Evolutionary conservation across 2,113 vertebrate genomes (phyloP).

Genomic region (Microcebus murinus): DNA sequence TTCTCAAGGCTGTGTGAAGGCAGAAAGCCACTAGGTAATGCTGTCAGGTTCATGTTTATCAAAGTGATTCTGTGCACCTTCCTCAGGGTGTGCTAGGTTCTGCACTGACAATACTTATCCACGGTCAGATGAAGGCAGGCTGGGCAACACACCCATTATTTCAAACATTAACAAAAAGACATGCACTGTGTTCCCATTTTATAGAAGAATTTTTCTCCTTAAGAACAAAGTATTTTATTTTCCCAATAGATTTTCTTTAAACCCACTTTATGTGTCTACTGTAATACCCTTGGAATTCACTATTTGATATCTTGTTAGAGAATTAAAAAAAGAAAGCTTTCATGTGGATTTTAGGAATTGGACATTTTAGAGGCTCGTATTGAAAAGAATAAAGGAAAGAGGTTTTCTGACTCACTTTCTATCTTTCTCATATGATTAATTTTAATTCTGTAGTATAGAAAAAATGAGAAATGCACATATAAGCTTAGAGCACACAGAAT

Average conservation of each 20-base stretch:
- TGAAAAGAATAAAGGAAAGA: background rate
- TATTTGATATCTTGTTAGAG: background rate
- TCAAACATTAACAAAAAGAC: background rate
- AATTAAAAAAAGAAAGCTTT: slow-evolving; percentile 6
- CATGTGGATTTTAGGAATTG: slow-evolving; percentile 15
- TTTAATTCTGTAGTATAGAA: slow-evolving; percentile 36
- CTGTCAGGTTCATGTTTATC: background rate
- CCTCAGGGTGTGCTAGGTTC: background rate
- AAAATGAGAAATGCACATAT: background rate
- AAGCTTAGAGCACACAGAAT: background rate
- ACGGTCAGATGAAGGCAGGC: rapidly evolving
- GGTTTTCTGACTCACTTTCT: background rate
- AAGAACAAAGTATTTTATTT: background rate
- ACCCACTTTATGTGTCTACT: background rate
- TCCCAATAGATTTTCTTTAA: slow-evolving; percentile 12
- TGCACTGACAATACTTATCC: background rate
- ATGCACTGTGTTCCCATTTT: background rate
- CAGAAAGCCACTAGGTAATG: background rate
- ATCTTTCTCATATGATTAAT: slow-evolving; percentile 5
- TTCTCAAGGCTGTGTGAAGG: background rate
- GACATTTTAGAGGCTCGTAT: background rate
- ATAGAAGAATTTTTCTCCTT: background rate
- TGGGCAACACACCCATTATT: background rate
- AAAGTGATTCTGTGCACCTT: background rate
- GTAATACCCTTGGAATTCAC: background rate